Conservation (phyloP, 2,888 invertebrate species). For the Macrosoma leucophasiata region DNA sequence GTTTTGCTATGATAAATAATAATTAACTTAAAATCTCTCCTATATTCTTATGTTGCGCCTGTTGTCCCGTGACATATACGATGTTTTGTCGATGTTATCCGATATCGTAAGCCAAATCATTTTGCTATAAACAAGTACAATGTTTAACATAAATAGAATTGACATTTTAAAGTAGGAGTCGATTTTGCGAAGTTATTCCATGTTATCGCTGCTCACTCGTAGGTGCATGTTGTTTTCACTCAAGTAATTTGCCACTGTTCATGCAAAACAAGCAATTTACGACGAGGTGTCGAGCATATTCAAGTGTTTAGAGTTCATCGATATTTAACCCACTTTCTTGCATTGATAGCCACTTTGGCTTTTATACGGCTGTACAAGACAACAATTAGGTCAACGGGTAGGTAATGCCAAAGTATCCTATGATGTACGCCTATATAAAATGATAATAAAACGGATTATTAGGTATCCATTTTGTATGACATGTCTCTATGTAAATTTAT, state of each 20-base stretch:
- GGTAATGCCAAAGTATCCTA: slow-evolving; percentile 48
- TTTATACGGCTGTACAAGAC: slow-evolving; percentile 55
- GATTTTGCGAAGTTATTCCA: too few relatives aligned
- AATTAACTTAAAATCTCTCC: too few relatives aligned
- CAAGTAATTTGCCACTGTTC: slow-evolving; percentile 22
- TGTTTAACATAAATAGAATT: too few relatives aligned
- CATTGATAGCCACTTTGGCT: slow-evolving; percentile 63
- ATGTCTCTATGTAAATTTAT: too few relatives aligned
- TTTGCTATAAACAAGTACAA: too few relatives aligned
- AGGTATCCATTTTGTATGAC: slow-evolving; percentile 3
- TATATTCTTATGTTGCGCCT: too few relatives aligned
- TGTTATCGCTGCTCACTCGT: slow-evolving; percentile 9
- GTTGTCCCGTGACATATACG: too few relatives aligned
- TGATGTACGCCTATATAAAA: slow-evolving; percentile 41
- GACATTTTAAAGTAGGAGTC: too few relatives aligned
- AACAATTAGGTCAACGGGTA: slow-evolving; percentile 66
- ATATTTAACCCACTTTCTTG: slow-evolving; percentile 70
- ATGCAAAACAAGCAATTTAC: slow-evolving; percentile 37
- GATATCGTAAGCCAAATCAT: too few relatives aligned
- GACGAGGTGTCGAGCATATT: slow-evolving; percentile 34
- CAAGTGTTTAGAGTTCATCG: slow-evolving; percentile 52
- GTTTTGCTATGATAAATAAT: too few relatives aligned
- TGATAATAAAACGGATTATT: slow-evolving; percentile 36
- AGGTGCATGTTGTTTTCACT: slow-evolving; percentile 14
- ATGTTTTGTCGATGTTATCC: too few relatives aligned